Base-by-base conservation (phyloP, 2,888 invertebrate species). In the Synanthedon formicaeformis region DNA sequence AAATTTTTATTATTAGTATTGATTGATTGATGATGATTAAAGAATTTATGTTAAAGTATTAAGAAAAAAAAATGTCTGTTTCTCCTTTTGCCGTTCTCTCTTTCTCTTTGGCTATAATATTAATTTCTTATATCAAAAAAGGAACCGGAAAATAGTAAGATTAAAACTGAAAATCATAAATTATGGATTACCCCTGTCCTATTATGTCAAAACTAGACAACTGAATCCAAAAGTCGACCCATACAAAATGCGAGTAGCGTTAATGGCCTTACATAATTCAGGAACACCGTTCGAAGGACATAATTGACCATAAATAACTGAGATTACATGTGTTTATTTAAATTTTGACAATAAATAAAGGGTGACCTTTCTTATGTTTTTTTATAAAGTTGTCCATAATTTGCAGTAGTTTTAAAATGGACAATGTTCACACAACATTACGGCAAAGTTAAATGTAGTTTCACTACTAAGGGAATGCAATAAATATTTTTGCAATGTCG, bases 271-370 rank as follows among this genome's bases (percentile, higher is more conserved):
- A 65, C 65, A 75, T 74, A 74, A 77, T 73, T 69, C 65, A 65
- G 64, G 61, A 69, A 58, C 73, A 73, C 73, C 75, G 64, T 79
- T 75, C 66, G 62, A 67, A 65, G 69, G 75, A 79, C 79, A 81
- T 86, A 86, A 86, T 85, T 86, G 82, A 81, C 82, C 85, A 85
- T 85, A 84, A 84, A 86, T 85, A 84, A 83, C 67, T 68, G 49
- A 71, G 68, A 80, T 78, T 76, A 84, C 81, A 82, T 71, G 75
- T 83, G 82, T 85, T 77, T 71, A 71, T 74, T 73, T 69, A 66
- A 69, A 69, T 72, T 75, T 71, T 60, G 66, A 57, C 55, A 62
- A 60, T 61, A 63, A 60, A 66, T 67, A 67, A 58, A 59, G 57
- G 59, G 54, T 61, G 55, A 58, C 60, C 57, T 58, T 54, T 57